Evolutionary conservation across 1,140 invertebrate species (phyloP), one percentile per base, ranked within the genome.

Genomic region (Aphelinus certus): DNA sequence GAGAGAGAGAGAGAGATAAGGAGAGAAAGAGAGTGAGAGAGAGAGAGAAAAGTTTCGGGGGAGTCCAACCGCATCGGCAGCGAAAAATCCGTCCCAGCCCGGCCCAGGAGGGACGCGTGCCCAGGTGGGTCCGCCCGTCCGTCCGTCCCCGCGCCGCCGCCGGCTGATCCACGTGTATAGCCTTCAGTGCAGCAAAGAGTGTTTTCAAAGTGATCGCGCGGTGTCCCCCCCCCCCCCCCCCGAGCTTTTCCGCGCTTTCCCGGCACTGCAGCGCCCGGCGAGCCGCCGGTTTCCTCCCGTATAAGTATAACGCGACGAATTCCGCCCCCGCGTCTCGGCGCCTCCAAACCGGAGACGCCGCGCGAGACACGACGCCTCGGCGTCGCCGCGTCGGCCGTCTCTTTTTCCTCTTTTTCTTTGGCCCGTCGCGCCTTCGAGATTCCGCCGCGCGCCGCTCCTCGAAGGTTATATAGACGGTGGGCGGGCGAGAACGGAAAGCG

Each of bases 201-300:
- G 26, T 60, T 71, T 75, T 64, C 47, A 42, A 56, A 51, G 61
- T 26, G 26, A 26, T 26, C 26, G 26, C 26, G 26, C 26, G 26
- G 26, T 26, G 26, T 26, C 26, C 81, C 81, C n/a, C n/a, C n/a
- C n/a, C n/a, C n/a, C n/a, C n/a, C n/a, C n/a, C 26, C 26, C 26
- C 26, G 26, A 26, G 79, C 46, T 62, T 65, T 26, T 66, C 48
- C 26, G 10, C 26, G 46, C 69, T 26, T 26, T 26, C 26, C 26
- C 26, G 26, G 26, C 26, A 26, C 26, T 26, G 26, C 56, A 66
- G 57, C 80, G 76, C 70, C 77, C 72, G 77, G 77, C 74, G 71
- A 78, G 65, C 76, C 65, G 78, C 78, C 78, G 74, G 63, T 77
- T 64, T 66, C 67, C 65, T 58, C 46, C 72, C 71, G 3, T 63